These are phyloP conservation scores for Pyrrhia umbra DNA, from an alignment of 2,888 invertebrate genomes.

Conservation along the genomic window DNA sequence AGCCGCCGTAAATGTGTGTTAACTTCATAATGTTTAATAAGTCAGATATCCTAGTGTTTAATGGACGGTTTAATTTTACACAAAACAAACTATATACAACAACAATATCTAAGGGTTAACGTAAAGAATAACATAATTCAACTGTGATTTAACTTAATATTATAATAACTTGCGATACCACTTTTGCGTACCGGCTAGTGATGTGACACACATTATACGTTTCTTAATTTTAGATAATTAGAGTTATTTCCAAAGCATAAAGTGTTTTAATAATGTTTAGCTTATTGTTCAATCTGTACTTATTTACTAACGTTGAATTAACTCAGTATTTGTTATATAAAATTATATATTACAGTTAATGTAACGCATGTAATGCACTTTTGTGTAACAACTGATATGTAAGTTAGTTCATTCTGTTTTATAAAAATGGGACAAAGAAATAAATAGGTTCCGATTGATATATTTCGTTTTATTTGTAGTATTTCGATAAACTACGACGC, in stretches of 20 bases:
- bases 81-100: slow-evolving; percentile 10
- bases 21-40: slow-evolving; percentile 18
- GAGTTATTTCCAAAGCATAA: slow-evolving; percentile 74
- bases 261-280: slow-evolving; percentile 69
- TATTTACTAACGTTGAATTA: slow-evolving; percentile 77
- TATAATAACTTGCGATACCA: slow-evolving; percentile 27
- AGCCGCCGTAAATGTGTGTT: slow-evolving; percentile 49
- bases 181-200: slow-evolving; percentile 27
- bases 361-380: slow-evolving; percentile 84
- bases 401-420: slow-evolving; percentile 82
- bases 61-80: slow-evolving; percentile 27
- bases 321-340: slow-evolving; percentile 73
- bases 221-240: slow-evolving; percentile 63
- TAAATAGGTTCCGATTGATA: slow-evolving; percentile 77
- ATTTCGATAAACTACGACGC: no score
- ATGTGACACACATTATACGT: slow-evolving; percentile 48
- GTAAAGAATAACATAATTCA: slow-evolving; percentile 31
- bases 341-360: slow-evolving; percentile 71
- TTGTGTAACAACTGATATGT: slow-evolving; percentile 77
- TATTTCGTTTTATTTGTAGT: slow-evolving; percentile 47
- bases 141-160: slow-evolving; percentile 52
- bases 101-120: slow-evolving; percentile 31
- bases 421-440: slow-evolving; percentile 78
- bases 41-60: slow-evolving; percentile 16
- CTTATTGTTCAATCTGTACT: slow-evolving; percentile 73